Conservation (phyloP, 2,797 vertebrate genomes). For the Aldrovandia affinis region DNA sequence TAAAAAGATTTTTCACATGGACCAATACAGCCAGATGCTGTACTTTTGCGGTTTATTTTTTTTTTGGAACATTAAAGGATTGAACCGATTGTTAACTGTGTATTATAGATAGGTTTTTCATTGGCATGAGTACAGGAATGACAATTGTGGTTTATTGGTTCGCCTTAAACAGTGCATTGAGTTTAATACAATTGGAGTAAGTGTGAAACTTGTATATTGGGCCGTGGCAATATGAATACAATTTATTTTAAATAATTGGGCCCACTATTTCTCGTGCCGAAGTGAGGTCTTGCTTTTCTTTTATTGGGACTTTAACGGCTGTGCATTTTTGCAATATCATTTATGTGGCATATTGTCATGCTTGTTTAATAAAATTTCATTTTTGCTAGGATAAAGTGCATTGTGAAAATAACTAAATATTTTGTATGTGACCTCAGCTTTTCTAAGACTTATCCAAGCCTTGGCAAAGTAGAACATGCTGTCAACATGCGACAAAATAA, state of each 20-base stretch:
- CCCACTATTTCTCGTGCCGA: too few relatives aligned
- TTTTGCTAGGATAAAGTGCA: neutral
- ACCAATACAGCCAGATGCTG: too few relatives aligned
- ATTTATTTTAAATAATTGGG: neutral
- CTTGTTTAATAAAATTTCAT: neutral
- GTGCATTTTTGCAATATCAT: neutral
- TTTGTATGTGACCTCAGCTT: neutral
- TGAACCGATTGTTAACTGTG: too few relatives aligned
- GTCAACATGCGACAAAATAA: neutral
- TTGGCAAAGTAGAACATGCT: neutral
- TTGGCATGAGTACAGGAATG: too few relatives aligned
- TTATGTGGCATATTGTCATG: slow-evolving; percentile 2
- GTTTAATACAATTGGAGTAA: neutral
- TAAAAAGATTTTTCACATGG: too few relatives aligned
- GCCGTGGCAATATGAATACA: neutral
- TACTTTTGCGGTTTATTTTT: too few relatives aligned
- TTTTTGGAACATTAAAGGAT: too few relatives aligned
- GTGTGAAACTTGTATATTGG: neutral
- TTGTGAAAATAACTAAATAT: neutral
- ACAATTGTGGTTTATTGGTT: neutral
- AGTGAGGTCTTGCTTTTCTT: neutral
- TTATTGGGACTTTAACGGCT: neutral
- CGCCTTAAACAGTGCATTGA: neutral
- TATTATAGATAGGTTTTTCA: too few relatives aligned
- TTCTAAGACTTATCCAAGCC: too few relatives aligned